phyloP scores from a whole-genome alignment of 1,140 invertebrate species.

The Chlorops oryzae region DNA sequence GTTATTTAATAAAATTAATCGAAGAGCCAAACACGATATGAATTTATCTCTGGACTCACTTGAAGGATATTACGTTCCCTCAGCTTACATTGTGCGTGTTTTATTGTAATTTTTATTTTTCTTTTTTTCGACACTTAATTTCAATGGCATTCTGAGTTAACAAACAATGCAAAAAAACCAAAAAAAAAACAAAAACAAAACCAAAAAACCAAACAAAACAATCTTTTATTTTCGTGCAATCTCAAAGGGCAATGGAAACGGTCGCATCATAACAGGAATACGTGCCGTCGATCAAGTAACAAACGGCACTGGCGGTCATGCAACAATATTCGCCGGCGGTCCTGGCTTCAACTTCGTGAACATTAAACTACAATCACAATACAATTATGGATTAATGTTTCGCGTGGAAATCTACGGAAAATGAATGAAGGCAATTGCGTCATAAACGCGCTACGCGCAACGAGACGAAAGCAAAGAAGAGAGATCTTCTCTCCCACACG shows the following conservation, averaged over 20 bases:
- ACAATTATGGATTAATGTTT: constrained; percentile 53
- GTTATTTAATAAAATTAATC: too few relatives aligned
- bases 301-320: constrained; percentile 53
- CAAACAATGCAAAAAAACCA: too few relatives aligned
- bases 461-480: too few relatives aligned
- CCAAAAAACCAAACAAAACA: neutral
- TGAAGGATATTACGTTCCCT: too few relatives aligned
- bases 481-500: too few relatives aligned
- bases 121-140: neutral
- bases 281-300: constrained; percentile 52
- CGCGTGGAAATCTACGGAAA: constrained; percentile 49
- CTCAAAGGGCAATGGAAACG: constrained; percentile 35
- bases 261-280: constrained; percentile 49
- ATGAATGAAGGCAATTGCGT: too few relatives aligned
- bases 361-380: constrained; percentile 52
- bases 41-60: too few relatives aligned
- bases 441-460: too few relatives aligned
- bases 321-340: constrained; percentile 48
- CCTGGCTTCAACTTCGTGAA: constrained; percentile 48
- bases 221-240: neutral
- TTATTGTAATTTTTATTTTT: too few relatives aligned
- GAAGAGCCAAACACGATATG: too few relatives aligned
- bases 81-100: too few relatives aligned
- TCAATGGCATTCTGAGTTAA: too few relatives aligned
- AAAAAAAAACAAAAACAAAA: neutral